Base-by-base conservation (phyloP, 1,140 invertebrate species). In the Gerris buenoi region DNA sequence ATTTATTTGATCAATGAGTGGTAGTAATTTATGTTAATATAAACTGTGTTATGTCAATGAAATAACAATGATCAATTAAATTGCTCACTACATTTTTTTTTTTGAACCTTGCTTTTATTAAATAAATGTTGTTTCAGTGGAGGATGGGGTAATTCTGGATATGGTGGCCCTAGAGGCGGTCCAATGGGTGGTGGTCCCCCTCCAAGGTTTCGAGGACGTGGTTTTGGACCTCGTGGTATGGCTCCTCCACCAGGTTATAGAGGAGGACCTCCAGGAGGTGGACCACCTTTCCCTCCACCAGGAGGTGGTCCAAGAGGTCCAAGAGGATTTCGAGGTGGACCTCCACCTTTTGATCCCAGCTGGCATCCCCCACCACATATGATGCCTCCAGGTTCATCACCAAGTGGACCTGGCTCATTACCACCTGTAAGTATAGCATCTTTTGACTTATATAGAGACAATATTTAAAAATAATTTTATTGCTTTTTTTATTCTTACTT, bases 181-280 rank as follows among this genome's bases (percentile, higher is more conserved):
- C 78, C 79, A 0, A 76, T 79, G 1, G 77, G 76, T 25, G 64
- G 67, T 33, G 70, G 73, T 27, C 72, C 80, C 65, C 75, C 78
- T 0, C 78, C 79, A 70, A 73, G 79, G 69, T 82, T 82, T 63
- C 79, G 81, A 0, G 81, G 83, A 25, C 82, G 83, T 69, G 79
- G 85, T 62, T 86, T 85, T 73, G 75, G 85, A 65, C 85, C 85
- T 26, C 78, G 85, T 71, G 85, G 85, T 25, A 86, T 84, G 74
- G 85, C 84, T 14, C 85, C 85, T 13, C 70, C 70, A 1, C 65
- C 65, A 26, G 67, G 68, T 25, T 46, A 46, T 46, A 46, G 33
- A 46, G 67, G 67, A 5, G 62, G 69, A 25, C 82, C 84, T 67
- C 77, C 81, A 66, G 80, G 80, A 25, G 66, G 79, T 14, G 73